A percentile compares a stretch with the other conserved stretches of the same genome.
Evolutionary conservation across 2,797 vertebrate genomes (phyloP).

Genomic region (Poecilia gillii): DNA sequence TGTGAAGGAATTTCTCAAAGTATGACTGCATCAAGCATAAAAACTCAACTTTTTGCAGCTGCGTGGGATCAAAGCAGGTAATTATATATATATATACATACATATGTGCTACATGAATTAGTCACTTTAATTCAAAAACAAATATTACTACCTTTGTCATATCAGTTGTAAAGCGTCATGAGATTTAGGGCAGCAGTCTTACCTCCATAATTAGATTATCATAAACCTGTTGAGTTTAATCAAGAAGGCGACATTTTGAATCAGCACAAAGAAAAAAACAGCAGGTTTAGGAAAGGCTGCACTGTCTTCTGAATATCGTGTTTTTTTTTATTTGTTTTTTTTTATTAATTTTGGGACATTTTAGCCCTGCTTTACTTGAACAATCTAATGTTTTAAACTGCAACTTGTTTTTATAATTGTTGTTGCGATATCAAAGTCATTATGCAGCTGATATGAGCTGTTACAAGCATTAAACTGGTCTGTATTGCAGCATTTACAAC

Average conservation of each 20-base stretch:
- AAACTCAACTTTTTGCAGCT: not conserved
- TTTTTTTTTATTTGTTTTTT: not conserved
- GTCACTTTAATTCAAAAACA: not conserved
- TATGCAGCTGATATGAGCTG: not conserved
- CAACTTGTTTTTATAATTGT: not conserved
- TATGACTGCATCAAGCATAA: not conserved
- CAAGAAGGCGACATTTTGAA: not conserved
- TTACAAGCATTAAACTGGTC: not conserved
- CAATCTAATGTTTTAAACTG: not conserved
- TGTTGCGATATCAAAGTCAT: not conserved
- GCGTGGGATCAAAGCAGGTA: not conserved
- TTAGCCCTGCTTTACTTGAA: not conserved
- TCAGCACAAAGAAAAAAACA: not conserved
- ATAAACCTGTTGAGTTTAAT: not conserved
- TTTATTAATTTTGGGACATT: not conserved
- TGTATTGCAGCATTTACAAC: slow-evolving; percentile 1
- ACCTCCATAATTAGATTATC: no score
- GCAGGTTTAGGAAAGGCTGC: not conserved
- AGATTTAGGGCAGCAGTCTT: no score
- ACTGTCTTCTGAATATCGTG: not conserved
- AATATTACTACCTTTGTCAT: not conserved
- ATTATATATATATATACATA: not conserved
- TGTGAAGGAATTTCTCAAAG: not conserved
- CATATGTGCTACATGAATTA: not conserved
- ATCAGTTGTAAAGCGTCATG: not conserved